These are phyloP conservation scores for Rhagonycha lutea DNA, from an alignment of 2,888 invertebrate genomes.

Conservation along the genomic window DNA sequence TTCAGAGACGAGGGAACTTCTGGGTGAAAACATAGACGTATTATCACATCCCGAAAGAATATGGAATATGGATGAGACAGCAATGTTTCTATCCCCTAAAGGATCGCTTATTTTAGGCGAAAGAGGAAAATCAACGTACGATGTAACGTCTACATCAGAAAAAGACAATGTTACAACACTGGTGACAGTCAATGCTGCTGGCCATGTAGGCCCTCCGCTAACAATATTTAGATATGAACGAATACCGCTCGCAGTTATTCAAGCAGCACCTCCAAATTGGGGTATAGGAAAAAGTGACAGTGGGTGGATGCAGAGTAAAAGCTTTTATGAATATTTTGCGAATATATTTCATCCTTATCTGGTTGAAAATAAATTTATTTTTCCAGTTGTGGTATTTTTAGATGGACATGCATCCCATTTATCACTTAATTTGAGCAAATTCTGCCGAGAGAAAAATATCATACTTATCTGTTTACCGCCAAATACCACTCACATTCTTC, in stretches of 20 bases:
- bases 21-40: slow-evolving; percentile 26
- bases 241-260: background rate
- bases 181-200: background rate
- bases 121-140: background rate
- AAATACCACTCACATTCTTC: slow-evolving; percentile 36
- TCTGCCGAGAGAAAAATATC: slow-evolving; percentile 36
- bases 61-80: slow-evolving; percentile 6
- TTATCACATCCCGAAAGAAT: slow-evolving; percentile 6
- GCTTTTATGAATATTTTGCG: slow-evolving; percentile 39
- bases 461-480: slow-evolving; percentile 35
- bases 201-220: background rate
- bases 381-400: slow-evolving; percentile 38
- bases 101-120: background rate
- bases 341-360: slow-evolving; percentile 38
- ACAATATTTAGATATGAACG: background rate
- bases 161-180: slow-evolving; percentile 1
- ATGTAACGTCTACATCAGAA: background rate
- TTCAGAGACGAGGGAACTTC: slow-evolving; percentile 21
- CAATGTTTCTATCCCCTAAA: background rate
- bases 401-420: slow-evolving; percentile 40
- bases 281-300: slow-evolving; percentile 30
- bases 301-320: slow-evolving; percentile 39
- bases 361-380: slow-evolving; percentile 25
- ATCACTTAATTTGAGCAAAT: slow-evolving; percentile 32
- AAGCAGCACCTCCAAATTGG: background rate